Evolutionary conservation across 2,797 vertebrate species (phyloP), one percentile per base, ranked within the genome.

Genomic region (Philypnodon macrostomus): DNA sequence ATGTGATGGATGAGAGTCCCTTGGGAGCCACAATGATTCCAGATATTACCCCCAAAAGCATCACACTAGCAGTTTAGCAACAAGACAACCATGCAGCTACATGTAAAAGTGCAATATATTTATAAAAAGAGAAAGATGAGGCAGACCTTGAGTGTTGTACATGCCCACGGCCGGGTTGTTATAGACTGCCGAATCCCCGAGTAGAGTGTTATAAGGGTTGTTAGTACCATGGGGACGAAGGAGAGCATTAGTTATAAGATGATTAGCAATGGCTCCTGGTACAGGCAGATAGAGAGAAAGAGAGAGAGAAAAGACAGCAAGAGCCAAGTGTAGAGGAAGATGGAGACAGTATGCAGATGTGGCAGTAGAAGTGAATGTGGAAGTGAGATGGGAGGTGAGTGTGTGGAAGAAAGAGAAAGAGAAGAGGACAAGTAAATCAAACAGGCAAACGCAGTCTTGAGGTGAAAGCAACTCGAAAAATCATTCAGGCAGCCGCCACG

Each of bases 151-250:
- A 84, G 95, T 90, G 94, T 97, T 98, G 95, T 98, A 99, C 95
- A 97, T 97, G 94, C 94, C 96, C 90, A 94, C 91, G 81, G 94
- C 92, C 84, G 96, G 97, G 94, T 98, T 96, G 95, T 99, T 98
- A 96, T 93, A 98, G 92, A 97, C 96, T 83, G 95, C 95, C 66
- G 94, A 93, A 89, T 99, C 96, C 92, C 95, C 97, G 87, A 98
- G 95, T 91, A 99, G 94, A 90, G 97, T 97, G 91, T 98, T 98
- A 97, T 99, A 99, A 87, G 95, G 97, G 91, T 97, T 95, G 94
- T 97, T 98, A 98, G 96, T 96, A 92, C 94, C 95, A 95, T 98
- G 96, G 92, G 96, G 95, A 96, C 96, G 95, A 92, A 99, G 96
- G 87, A 99, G 95, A 92, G 97, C 94, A 94, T 97, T 99, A 95